Base-by-base conservation (phyloP, 2,888 invertebrate genomes). In the Arctia plantaginis region DNA sequence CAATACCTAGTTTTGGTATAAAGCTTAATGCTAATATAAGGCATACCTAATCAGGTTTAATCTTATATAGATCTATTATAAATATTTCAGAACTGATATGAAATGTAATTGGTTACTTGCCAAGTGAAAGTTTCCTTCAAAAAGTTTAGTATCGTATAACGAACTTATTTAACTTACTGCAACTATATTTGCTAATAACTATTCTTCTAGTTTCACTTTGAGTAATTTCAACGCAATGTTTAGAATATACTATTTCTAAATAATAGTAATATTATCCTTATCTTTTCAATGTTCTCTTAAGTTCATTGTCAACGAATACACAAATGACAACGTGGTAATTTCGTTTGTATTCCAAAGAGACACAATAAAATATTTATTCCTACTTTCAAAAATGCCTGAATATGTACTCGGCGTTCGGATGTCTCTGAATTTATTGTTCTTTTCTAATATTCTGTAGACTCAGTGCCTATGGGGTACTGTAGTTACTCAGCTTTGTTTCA, bases 291-390 rank as follows among this genome's bases (percentile, higher is more conserved):
- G 2, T 55, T n/a, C 12, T 55, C 0, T n/a, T 55, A 55, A 23
- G n/a, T 55, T 55, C n/a, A n/a, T 55, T 55, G 51, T 55, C 51
- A 12, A 1, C 51, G n/a, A 23, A 55, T 55, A 55, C 51, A 55
- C 12, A n/a, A 55, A n/a, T 4, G 8, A 55, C 51, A 23, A 23
- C 23, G 23, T 51, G 23, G 51, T 55, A 3, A 55, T 23, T 51
- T 20, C 51, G 2, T 23, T 51, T 51, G 51, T 51, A 51, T 55
- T 55, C 3, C 51, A 8, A 8, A 12, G 20, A 55, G 12, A 55
- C 23, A 51, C 51, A 55, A n/a, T 55, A 55, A 55, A 55, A 55
- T 55, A 55, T 55, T 55, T n/a, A 55, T 55, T 55, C n/a, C n/a
- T 55, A 1, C 51, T 12, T 55, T 55, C 44, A n/a, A 23, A 10